Base-by-base conservation (phyloP, 2,888 invertebrate species). In the Belgica antarctica region DNA sequence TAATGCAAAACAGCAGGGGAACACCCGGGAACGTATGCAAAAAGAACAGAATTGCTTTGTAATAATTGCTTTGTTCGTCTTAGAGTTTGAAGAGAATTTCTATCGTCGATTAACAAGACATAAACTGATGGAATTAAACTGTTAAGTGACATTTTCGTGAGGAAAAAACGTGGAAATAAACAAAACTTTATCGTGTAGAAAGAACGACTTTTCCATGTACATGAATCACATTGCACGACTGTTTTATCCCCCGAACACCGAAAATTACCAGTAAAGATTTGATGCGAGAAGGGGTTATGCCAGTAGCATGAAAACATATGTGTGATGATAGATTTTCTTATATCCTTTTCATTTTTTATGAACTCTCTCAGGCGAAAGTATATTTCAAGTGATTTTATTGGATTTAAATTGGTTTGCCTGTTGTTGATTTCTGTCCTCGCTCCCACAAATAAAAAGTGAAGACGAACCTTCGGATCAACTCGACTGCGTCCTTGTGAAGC, bases 241-340 rank as follows among this genome's bases (percentile, higher is more conserved):
- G n/a, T n/a, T n/a, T n/a, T n/a, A n/a, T 8, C 12, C 34, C 34
- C 36, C 62, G 24, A 36, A 24, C n/a, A 59, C 19, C 17, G 17
- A 25, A 62, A n/a, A n/a, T 31, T 34, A 28, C 62, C 62, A 62
- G 31, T 17, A 62, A 62, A 15, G 22, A n/a, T 22, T 36, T 62
- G 62, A 28, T 25, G n/a, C 34, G 25, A 10, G 59, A 25, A 68
- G 47, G 66, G 68, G 68, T 68, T 68, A 68, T 57, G 57, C 57
- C 19, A 57, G 46, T 47, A 47, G 47, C 52, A 68, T 52, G 47
- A 57, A 68, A 68, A 68, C 68, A 68, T 68, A 68, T 68, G 68
- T 68, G 68, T n/a, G 68, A 68, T 68, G 68, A 68, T 57, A 68
- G 68, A 68, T 68, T n/a, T n/a, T n/a, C n/a, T n/a, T n/a, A n/a